These are phyloP conservation scores for Agapetus fuscipes DNA, from an alignment of 2,888 invertebrate genomes.

Conservation along the genomic window DNA sequence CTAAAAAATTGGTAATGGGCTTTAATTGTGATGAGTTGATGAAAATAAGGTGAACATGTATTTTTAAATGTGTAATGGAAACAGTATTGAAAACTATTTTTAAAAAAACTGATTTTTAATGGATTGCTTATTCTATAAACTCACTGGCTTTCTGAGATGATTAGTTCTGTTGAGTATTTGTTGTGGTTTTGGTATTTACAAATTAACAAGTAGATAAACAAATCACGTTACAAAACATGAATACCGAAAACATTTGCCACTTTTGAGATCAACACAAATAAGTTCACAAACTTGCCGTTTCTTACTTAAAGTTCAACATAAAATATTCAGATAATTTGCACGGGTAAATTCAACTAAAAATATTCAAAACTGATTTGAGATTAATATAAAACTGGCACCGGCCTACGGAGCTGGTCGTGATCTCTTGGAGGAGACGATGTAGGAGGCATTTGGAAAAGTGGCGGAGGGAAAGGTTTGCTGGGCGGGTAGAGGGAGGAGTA, in stretches of 20 bases:
- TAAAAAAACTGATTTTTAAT: too few relatives aligned
- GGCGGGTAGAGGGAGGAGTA: conserved; percentile 58
- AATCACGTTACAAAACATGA: too few relatives aligned
- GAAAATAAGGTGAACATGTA: too few relatives aligned
- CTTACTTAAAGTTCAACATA: not conserved
- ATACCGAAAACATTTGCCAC: too few relatives aligned
- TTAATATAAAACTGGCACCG: conserved; percentile 64
- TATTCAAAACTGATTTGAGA: conserved; percentile 23
- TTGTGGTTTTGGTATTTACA: too few relatives aligned
- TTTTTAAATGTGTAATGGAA: too few relatives aligned
- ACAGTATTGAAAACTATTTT: too few relatives aligned
- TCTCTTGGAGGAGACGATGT: conserved; percentile 37
- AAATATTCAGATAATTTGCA: conserved; percentile 5
- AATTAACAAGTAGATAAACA: too few relatives aligned
- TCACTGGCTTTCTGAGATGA: too few relatives aligned
- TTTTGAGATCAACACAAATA: conserved; percentile 7
- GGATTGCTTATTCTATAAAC: too few relatives aligned
- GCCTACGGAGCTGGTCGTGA: conserved; percentile 53
- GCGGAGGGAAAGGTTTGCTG: conserved; percentile 44
- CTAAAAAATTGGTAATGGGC: not conserved
- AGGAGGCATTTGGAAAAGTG: conserved; percentile 44
- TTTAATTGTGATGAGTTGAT: not conserved
- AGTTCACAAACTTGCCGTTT: not conserved
- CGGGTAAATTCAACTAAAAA: conserved; percentile 17
- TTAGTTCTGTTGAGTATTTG: too few relatives aligned